These are phyloP conservation scores for Pyrrhia umbra DNA, from an alignment of 2,888 invertebrate genomes.

Conservation along the genomic window DNA sequence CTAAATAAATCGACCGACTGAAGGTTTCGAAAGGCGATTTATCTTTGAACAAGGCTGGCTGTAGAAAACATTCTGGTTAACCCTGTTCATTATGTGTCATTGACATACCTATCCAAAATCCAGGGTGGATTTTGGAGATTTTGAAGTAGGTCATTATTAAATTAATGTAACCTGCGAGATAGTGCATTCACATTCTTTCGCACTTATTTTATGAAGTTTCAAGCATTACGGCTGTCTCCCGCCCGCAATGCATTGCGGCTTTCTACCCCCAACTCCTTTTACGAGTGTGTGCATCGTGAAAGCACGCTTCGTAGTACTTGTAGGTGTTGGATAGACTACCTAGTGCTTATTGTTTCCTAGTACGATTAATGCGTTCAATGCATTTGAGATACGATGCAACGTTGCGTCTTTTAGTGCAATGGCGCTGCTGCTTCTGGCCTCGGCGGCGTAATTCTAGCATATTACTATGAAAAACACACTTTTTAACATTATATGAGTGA, in stretches of 20 bases:
- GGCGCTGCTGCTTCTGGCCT: background rate
- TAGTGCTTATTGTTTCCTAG: constrained; percentile 38
- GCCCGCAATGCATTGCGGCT: constrained; percentile 24
- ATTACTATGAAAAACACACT: too few relatives aligned
- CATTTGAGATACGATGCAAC: constrained; percentile 16
- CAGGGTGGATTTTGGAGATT: too few relatives aligned
- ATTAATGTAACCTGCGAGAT: background rate
- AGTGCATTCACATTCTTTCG: background rate
- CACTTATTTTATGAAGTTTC: background rate
- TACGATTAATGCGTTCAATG: constrained; percentile 18
- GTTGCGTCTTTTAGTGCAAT: background rate
- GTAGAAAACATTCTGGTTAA: too few relatives aligned
- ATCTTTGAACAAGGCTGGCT: background rate
- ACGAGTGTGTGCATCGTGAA: constrained; percentile 21
- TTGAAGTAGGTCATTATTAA: background rate
- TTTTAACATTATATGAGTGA: too few relatives aligned
- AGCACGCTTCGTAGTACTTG: background rate
- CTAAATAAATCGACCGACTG: too few relatives aligned
- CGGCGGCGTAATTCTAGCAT: background rate
- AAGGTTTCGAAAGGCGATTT: background rate
- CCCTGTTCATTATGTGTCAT: too few relatives aligned
- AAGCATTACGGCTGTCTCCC: background rate
- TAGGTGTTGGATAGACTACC: constrained; percentile 5
- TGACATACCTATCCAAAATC: too few relatives aligned
- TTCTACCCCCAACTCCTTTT: constrained; percentile 8